phyloP scores from a whole-genome alignment of 2,113 vertebrate species.

The Pachyramphus minor region DNA sequence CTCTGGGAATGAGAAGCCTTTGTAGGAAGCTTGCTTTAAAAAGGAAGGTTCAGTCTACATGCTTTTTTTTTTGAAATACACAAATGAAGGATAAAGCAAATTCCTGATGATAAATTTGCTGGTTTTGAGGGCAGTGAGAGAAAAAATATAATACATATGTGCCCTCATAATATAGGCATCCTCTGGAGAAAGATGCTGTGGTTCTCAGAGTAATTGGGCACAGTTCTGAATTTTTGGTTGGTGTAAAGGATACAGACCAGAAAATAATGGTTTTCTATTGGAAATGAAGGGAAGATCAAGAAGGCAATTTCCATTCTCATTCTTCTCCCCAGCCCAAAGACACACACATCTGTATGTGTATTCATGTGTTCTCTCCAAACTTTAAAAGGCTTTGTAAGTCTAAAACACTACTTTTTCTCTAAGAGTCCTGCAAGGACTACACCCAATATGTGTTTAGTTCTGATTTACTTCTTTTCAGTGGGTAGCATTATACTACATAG shows the following conservation, averaged over 20 bases:
- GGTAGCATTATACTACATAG: neutral
- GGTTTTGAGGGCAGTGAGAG: neutral
- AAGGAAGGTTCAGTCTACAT: neutral
- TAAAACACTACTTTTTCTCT: neutral
- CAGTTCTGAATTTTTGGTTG: neutral
- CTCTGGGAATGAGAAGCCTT: neutral
- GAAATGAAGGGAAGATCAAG: neutral
- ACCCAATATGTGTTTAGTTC: neutral
- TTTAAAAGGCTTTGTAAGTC: neutral
- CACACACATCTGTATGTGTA: neutral
- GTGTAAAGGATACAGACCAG: neutral
- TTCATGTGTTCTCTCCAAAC: neutral
- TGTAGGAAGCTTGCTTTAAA: neutral
- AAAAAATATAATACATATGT: neutral
- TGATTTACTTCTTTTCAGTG: neutral
- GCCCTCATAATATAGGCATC: neutral
- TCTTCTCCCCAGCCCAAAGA: neutral
- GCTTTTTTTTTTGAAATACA: neutral
- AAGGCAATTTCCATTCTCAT: neutral
- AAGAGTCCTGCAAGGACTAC: neutral
- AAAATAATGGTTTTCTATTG: neutral
- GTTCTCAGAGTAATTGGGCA: neutral
- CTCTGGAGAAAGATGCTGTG: neutral
- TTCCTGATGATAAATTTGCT: neutral
- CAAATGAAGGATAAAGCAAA: neutral